phyloP scores from a whole-genome alignment of 2,113 vertebrate genomes.

The Pteropus alecto region DNA sequence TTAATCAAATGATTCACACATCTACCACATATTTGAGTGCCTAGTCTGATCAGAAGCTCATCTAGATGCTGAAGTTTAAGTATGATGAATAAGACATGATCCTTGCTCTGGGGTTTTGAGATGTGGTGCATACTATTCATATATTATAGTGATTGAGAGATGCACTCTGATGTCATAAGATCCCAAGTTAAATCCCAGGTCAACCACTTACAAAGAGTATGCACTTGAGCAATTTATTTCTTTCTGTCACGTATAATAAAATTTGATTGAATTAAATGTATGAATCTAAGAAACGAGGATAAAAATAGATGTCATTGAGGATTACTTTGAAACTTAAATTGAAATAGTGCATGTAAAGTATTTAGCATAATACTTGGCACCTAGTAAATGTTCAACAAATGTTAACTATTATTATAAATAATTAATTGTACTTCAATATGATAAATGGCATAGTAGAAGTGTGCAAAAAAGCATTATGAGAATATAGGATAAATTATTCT shows the following conservation, averaged over 20 bases:
- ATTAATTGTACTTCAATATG: not conserved
- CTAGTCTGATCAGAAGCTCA: not conserved
- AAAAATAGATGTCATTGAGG: not conserved
- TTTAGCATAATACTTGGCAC: not conserved
- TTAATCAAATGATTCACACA: not conserved
- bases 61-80: not conserved
- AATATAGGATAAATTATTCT: not conserved
- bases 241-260: not conserved
- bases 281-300: not conserved
- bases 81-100: not conserved
- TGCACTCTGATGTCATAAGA: not conserved
- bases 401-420: not conserved
- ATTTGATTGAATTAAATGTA: not conserved
- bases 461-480: not conserved
- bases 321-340: conserved; percentile 34
- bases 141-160: not conserved
- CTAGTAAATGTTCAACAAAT: not conserved
- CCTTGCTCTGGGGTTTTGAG: not conserved
- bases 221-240: not conserved
- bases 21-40: not conserved
- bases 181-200: not conserved
- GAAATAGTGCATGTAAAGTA: not conserved
- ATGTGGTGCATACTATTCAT: not conserved
- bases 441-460: not conserved
- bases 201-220: not conserved